These are phyloP conservation scores for Anthonomus grandis DNA, from an alignment of 1,140 invertebrate genomes.

Conservation along the genomic window DNA sequence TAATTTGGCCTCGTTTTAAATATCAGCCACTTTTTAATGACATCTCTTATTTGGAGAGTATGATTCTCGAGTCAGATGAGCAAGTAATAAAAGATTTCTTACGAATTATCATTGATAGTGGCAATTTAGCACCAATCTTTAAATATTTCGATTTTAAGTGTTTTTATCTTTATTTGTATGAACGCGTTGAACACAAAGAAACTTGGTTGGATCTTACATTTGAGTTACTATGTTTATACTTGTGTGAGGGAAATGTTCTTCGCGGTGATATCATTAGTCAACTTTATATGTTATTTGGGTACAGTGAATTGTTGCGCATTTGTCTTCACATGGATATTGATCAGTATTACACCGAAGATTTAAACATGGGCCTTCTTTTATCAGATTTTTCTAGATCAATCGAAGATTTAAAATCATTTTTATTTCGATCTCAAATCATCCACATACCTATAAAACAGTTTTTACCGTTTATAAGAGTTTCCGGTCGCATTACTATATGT, in stretches of 20 bases:
- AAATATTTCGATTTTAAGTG: slow-evolving; percentile 3
- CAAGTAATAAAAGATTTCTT: slow-evolving; percentile 5
- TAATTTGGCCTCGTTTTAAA: slow-evolving; percentile 24
- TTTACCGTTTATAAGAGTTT: slow-evolving; percentile 3
- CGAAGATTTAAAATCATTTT: slow-evolving; percentile 6
- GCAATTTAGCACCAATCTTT: slow-evolving; percentile 12
- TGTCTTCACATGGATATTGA: slow-evolving; percentile 16
- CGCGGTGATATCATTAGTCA: slow-evolving; percentile 1
- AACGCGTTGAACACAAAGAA: not conserved
- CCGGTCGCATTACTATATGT: not conserved
- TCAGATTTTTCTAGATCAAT: slow-evolving; percentile 8
- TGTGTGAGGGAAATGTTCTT: slow-evolving; percentile 9
- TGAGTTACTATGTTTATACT: slow-evolving; percentile 16
- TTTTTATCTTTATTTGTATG: slow-evolving; percentile 8
- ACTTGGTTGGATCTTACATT: slow-evolving; percentile 3
- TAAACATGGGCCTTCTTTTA: slow-evolving; percentile 7
- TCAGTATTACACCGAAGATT: not conserved
- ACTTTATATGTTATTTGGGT: slow-evolving; percentile 12
- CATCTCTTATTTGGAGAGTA: slow-evolving; percentile 2
- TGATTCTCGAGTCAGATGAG: not conserved
- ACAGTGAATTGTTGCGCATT: slow-evolving; percentile 17
- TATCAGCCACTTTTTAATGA: slow-evolving; percentile 1
- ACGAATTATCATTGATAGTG: slow-evolving; percentile 19
- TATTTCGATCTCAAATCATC: not conserved
- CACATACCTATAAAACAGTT: not conserved